Evolutionary conservation across 2,113 vertebrate species (phyloP).

Genomic region (Diadophis punctatus): DNA sequence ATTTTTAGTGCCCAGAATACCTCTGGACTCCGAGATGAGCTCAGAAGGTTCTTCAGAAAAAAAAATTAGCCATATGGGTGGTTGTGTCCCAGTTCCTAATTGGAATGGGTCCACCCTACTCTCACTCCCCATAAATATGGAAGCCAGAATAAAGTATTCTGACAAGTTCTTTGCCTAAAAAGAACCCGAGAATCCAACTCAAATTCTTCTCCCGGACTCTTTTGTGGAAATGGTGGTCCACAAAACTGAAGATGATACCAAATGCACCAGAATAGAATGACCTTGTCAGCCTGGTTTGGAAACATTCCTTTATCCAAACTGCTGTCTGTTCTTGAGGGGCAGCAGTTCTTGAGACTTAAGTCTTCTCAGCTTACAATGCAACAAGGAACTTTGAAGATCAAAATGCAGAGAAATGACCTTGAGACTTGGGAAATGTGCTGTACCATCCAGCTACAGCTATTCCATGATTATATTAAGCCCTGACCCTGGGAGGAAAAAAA

Average conservation of each 20-base stretch:
- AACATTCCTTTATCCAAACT: neutral
- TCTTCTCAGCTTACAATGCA: neutral
- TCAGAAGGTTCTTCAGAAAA: neutral
- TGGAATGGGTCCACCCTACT: neutral
- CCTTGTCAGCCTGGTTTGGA: neutral
- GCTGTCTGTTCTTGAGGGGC: neutral
- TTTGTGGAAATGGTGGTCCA: neutral
- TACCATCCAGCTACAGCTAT: neutral
- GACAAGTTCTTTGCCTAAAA: neutral
- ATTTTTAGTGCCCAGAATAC: neutral
- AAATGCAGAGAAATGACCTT: neutral
- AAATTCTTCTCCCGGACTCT: neutral
- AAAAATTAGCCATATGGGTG: neutral
- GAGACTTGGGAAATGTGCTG: too few relatives aligned
- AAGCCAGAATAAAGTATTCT: neutral
- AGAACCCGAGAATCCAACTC: neutral
- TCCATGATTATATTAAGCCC: neutral
- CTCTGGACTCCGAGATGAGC: neutral
- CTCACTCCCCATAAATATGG: neutral
- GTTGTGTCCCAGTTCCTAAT: neutral
- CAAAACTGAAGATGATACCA: rapidly evolving
- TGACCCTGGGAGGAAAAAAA: neutral
- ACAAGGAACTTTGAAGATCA: neutral
- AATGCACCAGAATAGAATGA: neutral
- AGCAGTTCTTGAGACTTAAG: neutral